Evolutionary conservation across 2,888 invertebrate genomes (phyloP), one percentile per base, ranked within the genome.

Genomic region (Amblyteles armatorius): DNA sequence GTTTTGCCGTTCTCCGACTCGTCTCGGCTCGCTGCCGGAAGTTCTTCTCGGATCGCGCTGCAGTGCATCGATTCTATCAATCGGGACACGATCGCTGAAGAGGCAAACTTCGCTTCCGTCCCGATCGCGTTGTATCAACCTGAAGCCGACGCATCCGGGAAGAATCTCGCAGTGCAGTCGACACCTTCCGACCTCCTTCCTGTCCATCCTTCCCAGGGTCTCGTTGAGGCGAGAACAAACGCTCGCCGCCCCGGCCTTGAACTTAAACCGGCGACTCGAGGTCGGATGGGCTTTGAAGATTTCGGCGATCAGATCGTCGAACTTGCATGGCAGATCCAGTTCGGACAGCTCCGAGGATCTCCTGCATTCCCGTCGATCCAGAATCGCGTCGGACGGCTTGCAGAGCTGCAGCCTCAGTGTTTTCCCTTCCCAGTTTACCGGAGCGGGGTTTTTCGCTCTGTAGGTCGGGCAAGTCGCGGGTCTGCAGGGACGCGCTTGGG

Each of bases 121-220:
- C 0, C 73, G 9, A 3, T 82, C 72, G 33, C 82, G 69, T 2
- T 44, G 67, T 33, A 83, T 85, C 13, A 92, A 83, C 65, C 88
- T 89, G 50, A 92, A 83, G 44, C 79, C 87, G 26, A 92, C 77
- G 29, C 84, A 87, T 76, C 85, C 88, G 0, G 83, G 77, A 22
- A 88, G 86, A 68, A 92, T 88, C 52, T 90, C 87, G 40, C 91
- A 91, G 11, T 86, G 71, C 16, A 88, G 80, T 60, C 73, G 78
- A n/a, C 84, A 87, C 60, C 73, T 60, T 83, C 81, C 72, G 76
- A 91, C 52, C 83, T 84, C 67, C 13, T 84, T 77, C 55, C 81
- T 74, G 83, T 88, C 74, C 22, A 88, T 50, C 33, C 72, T 84
- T 16, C 72, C 57, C n/a, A 88, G 73, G 29, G 85, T 79, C 13